Conservation (phyloP, 2,888 invertebrate genomes). For the Apeira syringaria region DNA sequence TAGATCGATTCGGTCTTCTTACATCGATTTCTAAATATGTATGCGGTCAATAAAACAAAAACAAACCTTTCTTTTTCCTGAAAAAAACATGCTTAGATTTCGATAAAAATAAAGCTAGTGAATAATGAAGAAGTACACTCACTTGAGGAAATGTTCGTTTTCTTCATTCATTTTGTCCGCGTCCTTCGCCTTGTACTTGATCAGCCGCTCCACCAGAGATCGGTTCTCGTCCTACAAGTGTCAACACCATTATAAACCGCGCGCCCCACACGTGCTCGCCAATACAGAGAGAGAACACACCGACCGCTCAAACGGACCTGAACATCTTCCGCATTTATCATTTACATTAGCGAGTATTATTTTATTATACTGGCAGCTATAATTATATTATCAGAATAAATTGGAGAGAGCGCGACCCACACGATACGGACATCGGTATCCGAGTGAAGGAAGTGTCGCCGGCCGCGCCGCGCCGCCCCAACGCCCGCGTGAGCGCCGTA, state of each 20-base stretch:
- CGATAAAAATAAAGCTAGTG: conserved; percentile 28
- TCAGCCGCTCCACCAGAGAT: conserved; percentile 92
- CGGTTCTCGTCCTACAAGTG: conserved; percentile 92
- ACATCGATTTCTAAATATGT: conserved; percentile 10
- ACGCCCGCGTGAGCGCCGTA: conserved; percentile 62
- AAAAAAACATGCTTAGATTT: conserved; percentile 41
- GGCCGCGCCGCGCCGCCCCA: conserved; percentile 49
- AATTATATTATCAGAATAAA: too few relatives aligned
- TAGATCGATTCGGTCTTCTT: conserved; percentile 10
- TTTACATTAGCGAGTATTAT: too few relatives aligned
- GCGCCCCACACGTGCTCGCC: not conserved
- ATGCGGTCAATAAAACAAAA: conserved; percentile 23
- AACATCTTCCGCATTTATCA: conserved; percentile 29
- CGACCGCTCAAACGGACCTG: conserved; percentile 16
- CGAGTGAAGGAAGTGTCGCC: conserved; percentile 55
- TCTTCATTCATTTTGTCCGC: conserved; percentile 98
- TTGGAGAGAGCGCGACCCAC: too few relatives aligned
- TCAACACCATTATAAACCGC: conserved; percentile 11
- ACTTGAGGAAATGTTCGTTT: conserved; percentile 96
- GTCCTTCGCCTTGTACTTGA: conserved; percentile 96
- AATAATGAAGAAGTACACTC: conserved; percentile 57
- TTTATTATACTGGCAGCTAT: too few relatives aligned
- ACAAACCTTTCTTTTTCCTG: conserved; percentile 43
- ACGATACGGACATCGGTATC: conserved; percentile 46
- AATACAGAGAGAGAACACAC: conserved; percentile 3